phyloP scores from a whole-genome alignment of 53 echinoderm and acorn worm species.

The Arbacia lixula region DNA sequence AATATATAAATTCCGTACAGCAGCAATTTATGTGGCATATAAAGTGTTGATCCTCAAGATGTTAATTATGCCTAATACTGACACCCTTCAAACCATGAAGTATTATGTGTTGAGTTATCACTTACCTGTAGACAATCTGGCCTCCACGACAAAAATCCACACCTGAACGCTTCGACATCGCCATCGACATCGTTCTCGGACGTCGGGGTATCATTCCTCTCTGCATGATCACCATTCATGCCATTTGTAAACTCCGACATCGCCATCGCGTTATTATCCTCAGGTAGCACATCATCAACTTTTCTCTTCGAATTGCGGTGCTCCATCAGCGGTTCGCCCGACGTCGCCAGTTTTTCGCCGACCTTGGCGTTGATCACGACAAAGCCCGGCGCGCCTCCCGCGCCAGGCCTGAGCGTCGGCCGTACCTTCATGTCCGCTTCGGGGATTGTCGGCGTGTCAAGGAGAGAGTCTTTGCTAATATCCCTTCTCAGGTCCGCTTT shows the following conservation, averaged over 20 bases:
- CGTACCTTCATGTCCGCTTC: slow-evolving; percentile 5
- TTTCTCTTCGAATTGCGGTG: background rate
- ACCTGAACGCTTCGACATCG: background rate
- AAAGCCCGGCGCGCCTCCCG: background rate
- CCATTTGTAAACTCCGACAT: background rate
- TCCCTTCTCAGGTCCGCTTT: too few relatives aligned
- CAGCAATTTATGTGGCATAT: too few relatives aligned
- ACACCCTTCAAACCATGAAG: too few relatives aligned
- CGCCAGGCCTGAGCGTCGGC: background rate
- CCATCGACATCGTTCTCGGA: background rate
- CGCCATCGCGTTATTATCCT: background rate
- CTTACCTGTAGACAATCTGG: slow-evolving; percentile 30
- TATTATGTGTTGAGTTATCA: too few relatives aligned
- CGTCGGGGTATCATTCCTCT: background rate
- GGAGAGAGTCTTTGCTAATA: too few relatives aligned
- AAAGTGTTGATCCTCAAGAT: too few relatives aligned
- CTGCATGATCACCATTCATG: background rate
- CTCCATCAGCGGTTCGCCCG: background rate
- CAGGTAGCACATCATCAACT: background rate
- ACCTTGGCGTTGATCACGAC: slow-evolving; percentile 1
- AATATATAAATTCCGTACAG: too few relatives aligned
- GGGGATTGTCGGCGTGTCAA: background rate
- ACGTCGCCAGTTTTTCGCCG: slow-evolving; percentile 32
- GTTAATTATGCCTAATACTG: too few relatives aligned
- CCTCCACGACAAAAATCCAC: slow-evolving; percentile 17